Percentiles rank a stretch among this genome's conserved stretches.
phyloP scores from a whole-genome alignment of 2,797 vertebrate species.

The Sitta carolinensis region DNA sequence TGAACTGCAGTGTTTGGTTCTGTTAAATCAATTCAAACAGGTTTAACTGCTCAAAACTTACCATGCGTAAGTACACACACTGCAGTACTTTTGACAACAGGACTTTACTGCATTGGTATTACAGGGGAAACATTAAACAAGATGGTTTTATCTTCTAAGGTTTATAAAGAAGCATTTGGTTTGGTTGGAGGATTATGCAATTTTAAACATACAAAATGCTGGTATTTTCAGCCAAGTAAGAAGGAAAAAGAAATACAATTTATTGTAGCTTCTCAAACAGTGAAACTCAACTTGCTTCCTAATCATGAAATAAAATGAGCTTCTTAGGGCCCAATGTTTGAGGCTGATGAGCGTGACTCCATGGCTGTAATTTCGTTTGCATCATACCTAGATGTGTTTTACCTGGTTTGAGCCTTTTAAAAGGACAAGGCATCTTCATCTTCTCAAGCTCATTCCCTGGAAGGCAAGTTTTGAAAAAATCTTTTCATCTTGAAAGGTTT shows the following conservation, averaged over 20 bases:
- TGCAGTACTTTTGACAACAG: background rate
- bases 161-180: background rate
- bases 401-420: background rate
- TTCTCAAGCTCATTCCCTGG: background rate
- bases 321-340: background rate
- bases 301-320: background rate
- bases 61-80: fast-evolving
- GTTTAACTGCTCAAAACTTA: background rate
- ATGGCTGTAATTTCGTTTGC: background rate
- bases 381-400: background rate
- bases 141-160: background rate
- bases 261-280: background rate
- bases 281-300: background rate
- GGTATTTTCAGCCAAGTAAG: background rate
- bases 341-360: background rate
- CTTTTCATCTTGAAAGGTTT: background rate
- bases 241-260: background rate
- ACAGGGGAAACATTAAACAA: background rate
- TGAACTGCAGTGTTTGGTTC: background rate
- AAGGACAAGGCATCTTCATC: background rate
- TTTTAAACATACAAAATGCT: background rate
- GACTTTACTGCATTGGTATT: background rate
- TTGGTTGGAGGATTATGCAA: background rate
- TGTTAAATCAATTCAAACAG: background rate
- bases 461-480: background rate